Evolutionary conservation across 1,140 invertebrate species (phyloP), one percentile per base, ranked within the genome.

Genomic region (Camponotus pennsylvanicus): DNA sequence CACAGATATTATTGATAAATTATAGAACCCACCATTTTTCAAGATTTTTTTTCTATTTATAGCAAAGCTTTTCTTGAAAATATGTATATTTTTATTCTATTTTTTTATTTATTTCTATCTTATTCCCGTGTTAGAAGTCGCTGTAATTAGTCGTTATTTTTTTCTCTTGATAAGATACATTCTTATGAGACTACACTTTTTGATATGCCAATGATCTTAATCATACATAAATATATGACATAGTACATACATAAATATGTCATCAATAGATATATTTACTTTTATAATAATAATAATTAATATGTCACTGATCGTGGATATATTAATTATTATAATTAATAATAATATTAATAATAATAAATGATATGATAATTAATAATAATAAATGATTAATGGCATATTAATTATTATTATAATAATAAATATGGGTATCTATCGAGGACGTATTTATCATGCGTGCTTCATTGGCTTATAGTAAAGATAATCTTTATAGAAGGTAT

Each of bases 371-470:
- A 27, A 27, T 27, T 27, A 27, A 27, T 27, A 27, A 27, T 27
- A 27, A 27, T 27, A 27, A 27, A 27, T 27, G 27, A 27, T 27
- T 0, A 64, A 78, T 66, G 45, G 42, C 59, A 49, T 64, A 66
- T 34, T 66, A 78, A 61, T 21, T 5, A 37, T 40, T 27, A 40
- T 40, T 4, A 27, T 83, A 63, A 59, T 82, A 70, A 71, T 82
- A 83, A 61, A 61, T 75, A 59, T 45, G 21, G 32, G 15, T 69
- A 57, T 3, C 21, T 57, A 15, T 4, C n/a, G 18, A 32, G 9
- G 15, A 9, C 18, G 27, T 11, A 45, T 45, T 45, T 45, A 45
- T 45, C 9, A 82, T 13, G 40, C 67, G 79, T 61, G 79, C 79
- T 83, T 63, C 69, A 75, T 75, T 63, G 40, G 27, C 21, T 37